These are phyloP conservation scores for Oncorhynchus kisutch DNA, from an alignment of 2,113 vertebrate species.

Conservation along the genomic window DNA sequence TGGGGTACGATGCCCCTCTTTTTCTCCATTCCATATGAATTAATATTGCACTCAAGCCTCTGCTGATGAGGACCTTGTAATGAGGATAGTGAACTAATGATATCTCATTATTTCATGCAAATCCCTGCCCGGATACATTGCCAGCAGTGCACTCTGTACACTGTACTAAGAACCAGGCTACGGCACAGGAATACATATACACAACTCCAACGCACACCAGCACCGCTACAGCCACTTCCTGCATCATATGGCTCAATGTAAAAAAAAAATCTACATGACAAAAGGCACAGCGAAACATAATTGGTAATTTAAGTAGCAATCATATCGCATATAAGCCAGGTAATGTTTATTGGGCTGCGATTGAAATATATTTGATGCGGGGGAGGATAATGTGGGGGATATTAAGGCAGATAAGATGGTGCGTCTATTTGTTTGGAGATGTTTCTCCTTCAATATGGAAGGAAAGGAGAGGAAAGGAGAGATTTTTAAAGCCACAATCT, in stretches of 20 bases:
- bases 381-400: constrained; percentile 26
- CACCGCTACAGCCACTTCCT: constrained; percentile 28
- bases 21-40: constrained; percentile 55
- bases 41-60: constrained; percentile 62
- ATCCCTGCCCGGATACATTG: constrained; percentile 64
- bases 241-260: constrained; percentile 43
- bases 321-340: constrained; percentile 42
- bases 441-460: constrained; percentile 21
- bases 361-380: constrained; percentile 47
- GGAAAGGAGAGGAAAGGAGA: neutral
- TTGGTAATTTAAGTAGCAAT: constrained; percentile 58
- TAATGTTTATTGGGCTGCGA: constrained; percentile 38
- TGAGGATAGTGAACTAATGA: constrained; percentile 74
- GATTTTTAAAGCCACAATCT: neutral
- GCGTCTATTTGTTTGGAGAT: constrained; percentile 19
- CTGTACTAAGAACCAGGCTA: constrained; percentile 22
- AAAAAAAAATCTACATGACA: constrained; percentile 51
- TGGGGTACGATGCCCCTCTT: constrained; percentile 34
- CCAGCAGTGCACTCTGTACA: constrained; percentile 24
- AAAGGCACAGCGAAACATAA: constrained; percentile 57
- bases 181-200: constrained; percentile 41
- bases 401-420: neutral
- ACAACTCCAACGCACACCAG: constrained; percentile 3
- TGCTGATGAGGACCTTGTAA: constrained; percentile 71
- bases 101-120: constrained; percentile 65